Conservation (phyloP, 2,113 vertebrate species). For the Progne subis region DNA sequence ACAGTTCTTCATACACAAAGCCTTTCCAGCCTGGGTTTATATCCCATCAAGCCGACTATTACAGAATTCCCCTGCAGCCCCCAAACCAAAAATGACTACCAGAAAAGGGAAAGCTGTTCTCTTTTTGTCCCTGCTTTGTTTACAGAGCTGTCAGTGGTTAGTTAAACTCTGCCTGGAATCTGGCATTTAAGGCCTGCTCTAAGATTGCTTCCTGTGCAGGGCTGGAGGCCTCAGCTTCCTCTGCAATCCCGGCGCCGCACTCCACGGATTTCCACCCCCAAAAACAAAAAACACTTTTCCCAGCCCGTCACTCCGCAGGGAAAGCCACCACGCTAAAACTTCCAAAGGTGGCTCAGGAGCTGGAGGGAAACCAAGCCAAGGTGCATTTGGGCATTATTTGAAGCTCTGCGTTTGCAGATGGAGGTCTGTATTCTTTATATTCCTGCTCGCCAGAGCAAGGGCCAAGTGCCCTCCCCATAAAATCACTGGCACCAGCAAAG, state of each 20-base stretch:
- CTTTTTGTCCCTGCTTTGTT: conserved; percentile 80
- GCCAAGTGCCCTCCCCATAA: background rate
- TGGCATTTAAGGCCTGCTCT: conserved; percentile 80
- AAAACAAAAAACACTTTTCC: conserved; percentile 23
- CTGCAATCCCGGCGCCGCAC: conserved; percentile 69
- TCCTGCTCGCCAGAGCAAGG: background rate
- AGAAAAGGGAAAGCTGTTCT: conserved; percentile 81
- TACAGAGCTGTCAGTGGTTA: conserved; percentile 86
- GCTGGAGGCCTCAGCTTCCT: conserved; percentile 80
- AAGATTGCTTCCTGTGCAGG: conserved; percentile 82
- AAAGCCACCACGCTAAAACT: background rate
- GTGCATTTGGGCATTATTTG: background rate
- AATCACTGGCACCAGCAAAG: background rate
- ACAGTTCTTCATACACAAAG: conserved; percentile 70
- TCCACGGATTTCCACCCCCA: conserved; percentile 16
- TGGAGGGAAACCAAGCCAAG: background rate
- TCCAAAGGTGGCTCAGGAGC: background rate
- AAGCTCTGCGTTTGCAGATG: background rate
- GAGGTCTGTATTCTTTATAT: background rate
- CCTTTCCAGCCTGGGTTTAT: conserved; percentile 55
- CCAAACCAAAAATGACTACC: conserved; percentile 80
- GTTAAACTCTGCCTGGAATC: conserved; percentile 85
- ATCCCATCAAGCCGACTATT: conserved; percentile 72
- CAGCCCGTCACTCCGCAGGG: background rate
- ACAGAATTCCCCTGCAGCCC: conserved; percentile 77